Conservation (phyloP, 2,888 invertebrate genomes). For the Pegoplata infirma region DNA sequence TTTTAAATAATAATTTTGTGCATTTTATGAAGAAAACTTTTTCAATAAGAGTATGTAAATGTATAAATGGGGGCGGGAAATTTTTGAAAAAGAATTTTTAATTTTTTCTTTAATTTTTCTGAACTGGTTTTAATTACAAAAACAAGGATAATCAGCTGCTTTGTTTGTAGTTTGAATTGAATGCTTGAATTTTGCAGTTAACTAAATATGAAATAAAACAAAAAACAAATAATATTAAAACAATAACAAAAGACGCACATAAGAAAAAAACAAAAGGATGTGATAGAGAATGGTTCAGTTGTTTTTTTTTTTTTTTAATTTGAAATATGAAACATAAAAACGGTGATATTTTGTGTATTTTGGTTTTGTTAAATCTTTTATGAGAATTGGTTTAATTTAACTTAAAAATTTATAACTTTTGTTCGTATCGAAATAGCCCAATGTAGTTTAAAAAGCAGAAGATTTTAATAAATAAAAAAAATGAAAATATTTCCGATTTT, state of each 20-base stretch:
- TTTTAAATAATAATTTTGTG: slow-evolving; percentile 52
- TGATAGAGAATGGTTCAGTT: no score
- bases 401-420: no score
- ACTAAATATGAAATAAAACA: slow-evolving; percentile 26
- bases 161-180: slow-evolving; percentile 44
- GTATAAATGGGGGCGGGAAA: background rate
- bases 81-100: slow-evolving; percentile 18
- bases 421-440: no score
- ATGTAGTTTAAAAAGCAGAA: no score
- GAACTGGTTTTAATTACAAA: slow-evolving; percentile 16
- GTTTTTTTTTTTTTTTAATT: no score
- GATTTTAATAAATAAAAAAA: no score
- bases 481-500: no score
- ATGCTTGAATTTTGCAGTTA: slow-evolving; percentile 40
- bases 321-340: no score
- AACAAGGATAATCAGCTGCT: slow-evolving; percentile 52
- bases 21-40: slow-evolving; percentile 53
- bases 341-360: no score
- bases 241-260: slow-evolving; percentile 58
- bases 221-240: slow-evolving; percentile 38
- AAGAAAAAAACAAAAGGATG: slow-evolving; percentile 26
- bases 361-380: no score
- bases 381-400: no score
- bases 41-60: background rate
- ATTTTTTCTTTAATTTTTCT: slow-evolving; percentile 4